These are phyloP conservation scores for Ptychobarbus kaznakovi DNA, from an alignment of 2,797 vertebrate species.

Conservation along the genomic window DNA sequence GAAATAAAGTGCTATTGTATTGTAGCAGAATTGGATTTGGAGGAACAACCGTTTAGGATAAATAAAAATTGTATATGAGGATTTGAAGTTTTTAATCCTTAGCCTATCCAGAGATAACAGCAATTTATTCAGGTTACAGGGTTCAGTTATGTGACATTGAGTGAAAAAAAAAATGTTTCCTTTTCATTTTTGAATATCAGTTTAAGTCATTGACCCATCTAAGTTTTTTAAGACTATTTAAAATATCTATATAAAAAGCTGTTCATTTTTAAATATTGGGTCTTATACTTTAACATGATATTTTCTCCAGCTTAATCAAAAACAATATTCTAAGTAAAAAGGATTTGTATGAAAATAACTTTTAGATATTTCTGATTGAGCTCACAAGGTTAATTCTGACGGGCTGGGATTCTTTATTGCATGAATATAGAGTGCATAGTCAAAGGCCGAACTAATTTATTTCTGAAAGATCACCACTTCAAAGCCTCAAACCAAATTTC, in stretches of 20 bases:
- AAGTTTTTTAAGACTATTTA: neutral
- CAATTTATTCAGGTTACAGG: neutral
- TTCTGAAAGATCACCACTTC: conserved; percentile 38
- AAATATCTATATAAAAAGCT: neutral
- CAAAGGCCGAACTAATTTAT: conserved; percentile 31
- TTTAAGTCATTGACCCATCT: neutral
- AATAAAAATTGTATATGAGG: neutral
- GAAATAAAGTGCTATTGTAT: conserved; percentile 18
- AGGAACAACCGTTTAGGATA: neutral
- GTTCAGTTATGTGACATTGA: neutral
- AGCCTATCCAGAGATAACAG: neutral
- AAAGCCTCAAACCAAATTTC: conserved; percentile 11
- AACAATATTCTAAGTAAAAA: conserved; percentile 5
- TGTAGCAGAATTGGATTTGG: neutral
- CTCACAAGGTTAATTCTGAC: conserved; percentile 34
- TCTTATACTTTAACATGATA: neutral
- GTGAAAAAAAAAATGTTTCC: neutral
- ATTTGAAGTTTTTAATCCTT: neutral
- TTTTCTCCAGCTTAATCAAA: conserved; percentile 14
- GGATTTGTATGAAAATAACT: neutral
- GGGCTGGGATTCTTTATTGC: neutral
- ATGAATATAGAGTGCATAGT: conserved; percentile 20
- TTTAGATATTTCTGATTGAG: conserved; percentile 15
- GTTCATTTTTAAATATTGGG: neutral
- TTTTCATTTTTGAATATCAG: neutral